phyloP scores from a whole-genome alignment of 23 tunicate genomes.

The Ciona savignyi region DNA sequence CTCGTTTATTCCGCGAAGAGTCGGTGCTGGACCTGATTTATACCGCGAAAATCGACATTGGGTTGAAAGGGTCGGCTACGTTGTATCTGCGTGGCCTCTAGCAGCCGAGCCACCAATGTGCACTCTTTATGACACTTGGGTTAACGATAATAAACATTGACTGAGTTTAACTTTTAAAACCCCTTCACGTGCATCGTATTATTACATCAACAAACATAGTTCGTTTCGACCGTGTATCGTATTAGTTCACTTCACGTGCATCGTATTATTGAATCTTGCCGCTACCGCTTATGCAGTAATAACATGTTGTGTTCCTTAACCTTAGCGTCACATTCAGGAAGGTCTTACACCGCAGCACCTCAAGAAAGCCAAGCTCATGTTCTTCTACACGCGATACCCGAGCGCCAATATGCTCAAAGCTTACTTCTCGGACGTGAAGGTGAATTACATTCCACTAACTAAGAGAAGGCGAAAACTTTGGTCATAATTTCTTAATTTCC shows the following conservation, averaged over 20 bases:
- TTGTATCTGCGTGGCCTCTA: no score
- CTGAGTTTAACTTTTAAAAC: no score
- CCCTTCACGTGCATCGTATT: no score
- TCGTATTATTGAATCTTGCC: no score
- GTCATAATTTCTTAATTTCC: constrained; percentile 9
- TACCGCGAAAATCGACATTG: not conserved
- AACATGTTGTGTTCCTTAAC: constrained; percentile 31
- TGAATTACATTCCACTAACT: constrained; percentile 1
- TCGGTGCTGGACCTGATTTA: not conserved
- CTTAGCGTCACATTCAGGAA: constrained; percentile 58
- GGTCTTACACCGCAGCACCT: constrained; percentile 91
- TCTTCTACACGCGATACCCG: constrained; percentile 94
- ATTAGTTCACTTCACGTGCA: no score
- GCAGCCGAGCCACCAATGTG: no score
- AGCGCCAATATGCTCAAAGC: constrained; percentile 84
- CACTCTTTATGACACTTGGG: no score
- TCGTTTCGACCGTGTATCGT: no score
- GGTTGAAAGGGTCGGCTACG: no score
- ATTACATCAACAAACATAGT: no score
- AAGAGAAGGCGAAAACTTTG: not conserved
- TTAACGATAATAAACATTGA: no score
- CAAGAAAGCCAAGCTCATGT: constrained; percentile 97
- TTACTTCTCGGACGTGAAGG: constrained; percentile 92
- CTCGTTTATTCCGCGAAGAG: not conserved
- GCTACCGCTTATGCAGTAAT: no score